Evolutionary conservation across 2,113 vertebrate genomes (phyloP).

Genomic region (Tetrax tetrax): DNA sequence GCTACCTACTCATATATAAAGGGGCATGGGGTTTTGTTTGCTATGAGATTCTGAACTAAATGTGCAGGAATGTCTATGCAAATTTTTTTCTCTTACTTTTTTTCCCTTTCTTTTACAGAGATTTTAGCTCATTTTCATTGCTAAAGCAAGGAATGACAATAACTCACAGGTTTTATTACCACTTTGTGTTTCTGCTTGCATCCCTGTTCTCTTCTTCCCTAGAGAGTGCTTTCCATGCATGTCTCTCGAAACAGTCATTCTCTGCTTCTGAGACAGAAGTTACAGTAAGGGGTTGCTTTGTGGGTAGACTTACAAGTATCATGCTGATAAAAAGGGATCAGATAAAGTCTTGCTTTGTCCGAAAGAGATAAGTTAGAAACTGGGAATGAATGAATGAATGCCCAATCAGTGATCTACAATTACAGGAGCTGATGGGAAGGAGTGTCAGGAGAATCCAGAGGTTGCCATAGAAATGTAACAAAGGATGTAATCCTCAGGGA

Average conservation of each 20-base stretch:
- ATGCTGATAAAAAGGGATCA: constrained; percentile 32
- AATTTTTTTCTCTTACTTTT: background rate
- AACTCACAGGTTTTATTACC: constrained; percentile 17
- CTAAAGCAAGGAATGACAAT: background rate
- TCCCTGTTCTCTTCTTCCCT: background rate
- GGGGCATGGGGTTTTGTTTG: background rate
- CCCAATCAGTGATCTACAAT: constrained; percentile 18
- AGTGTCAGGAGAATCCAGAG: constrained; percentile 10
- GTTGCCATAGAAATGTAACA: constrained; percentile 44
- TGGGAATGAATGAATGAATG: background rate
- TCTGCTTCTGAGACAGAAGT: background rate
- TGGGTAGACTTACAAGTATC: constrained; percentile 33
- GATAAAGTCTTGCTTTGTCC: constrained; percentile 39
- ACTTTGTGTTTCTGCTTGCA: background rate
- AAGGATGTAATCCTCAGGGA: constrained; percentile 33
- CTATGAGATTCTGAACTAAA: background rate
- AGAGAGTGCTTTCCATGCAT: background rate
- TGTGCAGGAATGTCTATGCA: background rate
- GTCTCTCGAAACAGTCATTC: background rate
- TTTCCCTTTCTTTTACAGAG: background rate
- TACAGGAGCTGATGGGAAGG: constrained; percentile 44
- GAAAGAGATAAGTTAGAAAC: constrained; percentile 34
- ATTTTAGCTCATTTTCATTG: background rate
- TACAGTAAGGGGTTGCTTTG: background rate
- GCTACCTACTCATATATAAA: background rate